A percentile compares a stretch with the other conserved stretches of the same genome.
These are phyloP conservation scores for Parazoanthus swiftii DNA, from an alignment of 92 coral and sea anemone species.

Conservation along the genomic window DNA sequence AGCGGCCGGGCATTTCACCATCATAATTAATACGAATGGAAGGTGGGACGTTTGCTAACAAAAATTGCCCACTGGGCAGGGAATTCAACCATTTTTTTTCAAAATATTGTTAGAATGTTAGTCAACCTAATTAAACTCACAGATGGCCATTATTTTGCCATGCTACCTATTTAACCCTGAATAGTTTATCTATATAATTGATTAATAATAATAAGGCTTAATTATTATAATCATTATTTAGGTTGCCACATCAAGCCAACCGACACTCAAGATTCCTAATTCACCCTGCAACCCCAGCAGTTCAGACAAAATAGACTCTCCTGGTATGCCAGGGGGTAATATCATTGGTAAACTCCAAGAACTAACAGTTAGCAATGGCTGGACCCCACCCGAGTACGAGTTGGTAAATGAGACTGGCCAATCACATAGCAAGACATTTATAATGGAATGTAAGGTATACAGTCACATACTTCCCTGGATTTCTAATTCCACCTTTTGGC, in stretches of 20 bases:
- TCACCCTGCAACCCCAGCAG: slow-evolving; percentile 1
- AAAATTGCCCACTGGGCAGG: too few relatives aligned
- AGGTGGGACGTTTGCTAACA: too few relatives aligned
- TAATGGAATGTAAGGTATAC: slow-evolving; percentile 65
- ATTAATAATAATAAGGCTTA: not conserved
- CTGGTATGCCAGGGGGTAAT: slow-evolving; percentile 32
- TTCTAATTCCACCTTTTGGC: too few relatives aligned
- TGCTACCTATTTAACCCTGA: too few relatives aligned
- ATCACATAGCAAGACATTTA: slow-evolving; percentile 64
- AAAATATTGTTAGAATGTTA: too few relatives aligned
- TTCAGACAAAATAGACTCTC: slow-evolving; percentile 16
- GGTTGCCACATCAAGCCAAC: not conserved
- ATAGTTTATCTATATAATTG: too few relatives aligned
- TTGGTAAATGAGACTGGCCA: slow-evolving; percentile 55
- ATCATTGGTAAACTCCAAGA: slow-evolving; percentile 70
- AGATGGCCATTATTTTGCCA: too few relatives aligned
- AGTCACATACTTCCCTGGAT: not conserved
- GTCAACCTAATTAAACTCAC: too few relatives aligned
- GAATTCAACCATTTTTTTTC: too few relatives aligned
- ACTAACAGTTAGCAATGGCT: slow-evolving; percentile 42
- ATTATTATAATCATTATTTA: not conserved
- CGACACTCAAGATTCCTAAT: slow-evolving; percentile 8
- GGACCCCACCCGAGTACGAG: slow-evolving; percentile 63
- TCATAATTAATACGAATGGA: too few relatives aligned
- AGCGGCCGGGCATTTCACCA: too few relatives aligned